A percentile compares a stretch with the other conserved stretches of the same genome.
Evolutionary conservation across 2,113 vertebrate species (phyloP).

Genomic region (Triplophysa rosa): DNA sequence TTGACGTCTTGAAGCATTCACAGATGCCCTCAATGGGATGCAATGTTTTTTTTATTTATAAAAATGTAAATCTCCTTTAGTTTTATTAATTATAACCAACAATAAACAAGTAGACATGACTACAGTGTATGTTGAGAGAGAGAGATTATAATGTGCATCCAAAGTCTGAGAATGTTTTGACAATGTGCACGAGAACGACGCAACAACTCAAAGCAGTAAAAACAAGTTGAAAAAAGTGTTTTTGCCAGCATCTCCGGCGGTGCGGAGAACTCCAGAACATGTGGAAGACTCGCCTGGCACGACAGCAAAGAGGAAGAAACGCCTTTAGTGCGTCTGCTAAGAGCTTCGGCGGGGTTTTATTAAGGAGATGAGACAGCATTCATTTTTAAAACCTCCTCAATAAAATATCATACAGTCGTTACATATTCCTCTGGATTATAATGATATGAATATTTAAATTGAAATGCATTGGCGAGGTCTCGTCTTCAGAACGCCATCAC

Average conservation of each 20-base stretch:
- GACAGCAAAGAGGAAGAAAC: constrained; percentile 58
- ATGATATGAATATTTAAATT: constrained; percentile 87
- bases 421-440: constrained; percentile 86
- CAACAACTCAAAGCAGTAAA: constrained; percentile 44
- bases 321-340: constrained; percentile 63
- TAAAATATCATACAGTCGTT: constrained; percentile 84
- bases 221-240: constrained; percentile 37
- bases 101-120: too few species aligned
- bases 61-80: too few species aligned
- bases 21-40: too few species aligned
- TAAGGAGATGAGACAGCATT: constrained; percentile 82
- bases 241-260: not conserved
- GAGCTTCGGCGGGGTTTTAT: constrained; percentile 73
- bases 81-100: too few species aligned
- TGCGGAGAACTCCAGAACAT: constrained; percentile 49
- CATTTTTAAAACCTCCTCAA: constrained; percentile 86
- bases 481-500: constrained; percentile 77
- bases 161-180: constrained; percentile 39
- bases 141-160: constrained; percentile 15
- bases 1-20: too few species aligned
- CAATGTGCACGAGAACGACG: constrained; percentile 32
- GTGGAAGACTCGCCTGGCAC: constrained; percentile 57
- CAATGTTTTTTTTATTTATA: too few species aligned
- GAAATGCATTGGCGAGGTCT: constrained; percentile 78
- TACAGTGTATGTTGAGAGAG: not conserved